Percentiles rank a stretch among this genome's conserved stretches.
phyloP scores from a whole-genome alignment of 2,888 invertebrate species.

The Petrophora chlorosata region DNA sequence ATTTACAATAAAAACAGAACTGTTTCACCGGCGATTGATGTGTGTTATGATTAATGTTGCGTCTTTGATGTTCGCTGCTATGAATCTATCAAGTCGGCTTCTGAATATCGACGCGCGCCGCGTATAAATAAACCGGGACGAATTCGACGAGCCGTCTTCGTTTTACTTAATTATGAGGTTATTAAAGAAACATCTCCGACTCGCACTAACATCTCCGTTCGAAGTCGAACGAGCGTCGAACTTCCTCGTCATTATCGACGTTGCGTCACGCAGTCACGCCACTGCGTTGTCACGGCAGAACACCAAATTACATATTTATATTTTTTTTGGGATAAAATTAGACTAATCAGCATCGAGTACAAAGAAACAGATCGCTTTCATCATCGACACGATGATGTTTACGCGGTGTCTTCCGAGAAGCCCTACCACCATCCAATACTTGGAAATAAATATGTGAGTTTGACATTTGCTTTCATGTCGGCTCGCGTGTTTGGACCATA shows the following conservation, averaged over 20 bases:
- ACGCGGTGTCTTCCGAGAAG: slow-evolving; percentile 78
- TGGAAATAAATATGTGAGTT: slow-evolving; percentile 84
- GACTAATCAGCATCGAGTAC: slow-evolving; percentile 80
- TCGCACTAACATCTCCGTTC: slow-evolving; percentile 19
- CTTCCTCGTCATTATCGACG: slow-evolving; percentile 57
- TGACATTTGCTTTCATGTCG: slow-evolving; percentile 84
- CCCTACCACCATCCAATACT: slow-evolving; percentile 80
- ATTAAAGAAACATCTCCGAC: slow-evolving; percentile 63
- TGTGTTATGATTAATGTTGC: slow-evolving; percentile 81
- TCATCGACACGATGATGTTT: slow-evolving; percentile 83
- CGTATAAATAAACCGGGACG: slow-evolving; percentile 77
- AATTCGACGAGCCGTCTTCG: slow-evolving; percentile 68
- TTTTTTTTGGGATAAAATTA: slow-evolving; percentile 72
- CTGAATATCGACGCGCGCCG: slow-evolving; percentile 77
- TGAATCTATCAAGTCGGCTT: slow-evolving; percentile 81
- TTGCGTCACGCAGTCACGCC: slow-evolving; percentile 56
- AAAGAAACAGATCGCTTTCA: slow-evolving; percentile 82
- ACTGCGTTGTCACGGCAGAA: slow-evolving; percentile 70
- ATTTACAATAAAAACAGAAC: slow-evolving; percentile 83
- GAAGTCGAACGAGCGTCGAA: slow-evolving; percentile 35
- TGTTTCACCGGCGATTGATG: slow-evolving; percentile 81
- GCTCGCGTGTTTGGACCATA: slow-evolving; percentile 78
- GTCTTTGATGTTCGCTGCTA: slow-evolving; percentile 81
- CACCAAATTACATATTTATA: slow-evolving; percentile 68
- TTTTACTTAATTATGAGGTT: slow-evolving; percentile 80